Base-by-base conservation (phyloP, 2,113 vertebrate genomes). In the Verasper variegatus region DNA sequence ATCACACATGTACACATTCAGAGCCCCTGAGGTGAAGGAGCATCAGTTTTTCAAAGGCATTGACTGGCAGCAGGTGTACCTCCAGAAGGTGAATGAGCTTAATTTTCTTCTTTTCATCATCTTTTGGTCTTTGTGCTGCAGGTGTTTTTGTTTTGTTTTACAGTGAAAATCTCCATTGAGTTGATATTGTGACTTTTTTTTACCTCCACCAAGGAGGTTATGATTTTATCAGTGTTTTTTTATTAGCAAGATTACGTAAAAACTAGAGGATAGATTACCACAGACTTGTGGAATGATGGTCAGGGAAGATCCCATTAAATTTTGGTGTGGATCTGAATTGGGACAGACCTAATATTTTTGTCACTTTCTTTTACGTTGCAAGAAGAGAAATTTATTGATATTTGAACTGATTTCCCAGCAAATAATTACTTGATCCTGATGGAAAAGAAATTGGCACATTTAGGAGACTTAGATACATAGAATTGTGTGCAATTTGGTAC, bases 11-110 rank as follows among this genome's bases (percentile, higher is more conserved):
- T 40, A 57, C 40, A 18, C 65, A 6, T 10, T 18, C 92, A 99
- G 98, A 7, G 96, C 97, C 0, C 94, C 94, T 21, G 98, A 99
- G 87, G 96, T 99, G n/a, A 99, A 98, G 85, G 95, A 96, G 1
- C 97, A 99, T 75, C 84, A 90, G 67, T 99, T 99, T 84, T 99
- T 98, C 94, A 97, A 95, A 93, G 98, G 97, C 76, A 93, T 99
- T 1, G 97, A 99, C 86, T 99, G 98, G 98, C 97, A 99, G 87
- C 96, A 99, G 42, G 97, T 99, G 37, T 98, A 97, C 91, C 93
- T 99, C 40, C 97, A 98, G 78, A 99, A 99, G 97, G 98, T 99
- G 92, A 92, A 70, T 18, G 1, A 40, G 57, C 49, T 11, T 14
- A 8, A 0, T 20, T 42, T 31, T 59, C 26, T 23, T 37, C 27